Percentiles rank a stretch among this genome's conserved stretches.
phyloP scores from a whole-genome alignment of 2,113 vertebrate species.

The Crotalus tigris region DNA sequence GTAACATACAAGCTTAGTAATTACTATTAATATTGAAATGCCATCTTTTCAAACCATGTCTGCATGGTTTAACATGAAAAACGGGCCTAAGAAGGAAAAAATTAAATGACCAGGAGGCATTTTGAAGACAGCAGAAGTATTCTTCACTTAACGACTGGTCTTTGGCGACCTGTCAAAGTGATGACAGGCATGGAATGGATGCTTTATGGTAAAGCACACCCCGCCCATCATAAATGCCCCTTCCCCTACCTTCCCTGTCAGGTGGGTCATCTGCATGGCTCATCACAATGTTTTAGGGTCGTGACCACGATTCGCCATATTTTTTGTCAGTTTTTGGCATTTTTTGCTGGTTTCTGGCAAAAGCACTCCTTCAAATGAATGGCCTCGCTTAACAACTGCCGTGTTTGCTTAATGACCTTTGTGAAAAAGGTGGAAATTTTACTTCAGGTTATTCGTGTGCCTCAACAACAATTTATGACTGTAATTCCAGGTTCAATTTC shows the following conservation, averaged over 20 bases:
- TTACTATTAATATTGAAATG: too few species aligned
- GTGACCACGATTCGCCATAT: not conserved
- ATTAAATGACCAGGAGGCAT: not conserved
- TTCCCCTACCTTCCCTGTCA: not conserved
- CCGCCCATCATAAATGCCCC: not conserved
- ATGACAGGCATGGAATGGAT: not conserved
- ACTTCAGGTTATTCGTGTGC: not conserved
- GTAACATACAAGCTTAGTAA: not conserved
- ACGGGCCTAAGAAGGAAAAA: not conserved
- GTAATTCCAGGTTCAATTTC: not conserved
- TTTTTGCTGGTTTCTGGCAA: not conserved
- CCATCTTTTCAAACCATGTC: not conserved
- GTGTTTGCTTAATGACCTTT: not conserved
- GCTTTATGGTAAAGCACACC: not conserved
- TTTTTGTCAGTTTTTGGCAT: not conserved
- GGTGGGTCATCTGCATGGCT: not conserved
- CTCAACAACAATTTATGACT: not conserved
- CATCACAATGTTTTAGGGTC: not conserved
- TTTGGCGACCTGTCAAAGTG: not conserved
- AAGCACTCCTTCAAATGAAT: not conserved
- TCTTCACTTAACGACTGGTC: not conserved
- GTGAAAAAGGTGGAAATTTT: not conserved
- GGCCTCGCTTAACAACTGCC: not conserved
- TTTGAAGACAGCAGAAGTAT: not conserved
- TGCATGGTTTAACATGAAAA: not conserved